Evolutionary conservation across 1,140 invertebrate species (phyloP), one percentile per base, ranked within the genome.

Genomic region (Zaprionus davidi): DNA sequence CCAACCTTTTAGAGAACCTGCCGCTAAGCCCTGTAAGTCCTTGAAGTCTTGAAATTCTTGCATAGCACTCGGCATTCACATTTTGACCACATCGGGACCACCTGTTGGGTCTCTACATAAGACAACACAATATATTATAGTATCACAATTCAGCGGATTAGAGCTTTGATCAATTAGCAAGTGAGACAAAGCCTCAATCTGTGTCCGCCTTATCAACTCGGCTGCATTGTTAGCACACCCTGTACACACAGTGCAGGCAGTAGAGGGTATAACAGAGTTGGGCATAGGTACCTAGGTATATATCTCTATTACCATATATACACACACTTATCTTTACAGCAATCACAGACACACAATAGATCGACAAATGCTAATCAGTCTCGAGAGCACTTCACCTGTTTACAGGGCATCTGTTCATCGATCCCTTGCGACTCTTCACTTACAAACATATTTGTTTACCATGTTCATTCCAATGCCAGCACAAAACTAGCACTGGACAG

Each of bases 381-480:
- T 46, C 41, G n/a, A 17, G 41, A 46, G n/a, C 41, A 46, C 36
- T 31, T 41, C 34, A 17, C 7, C 22, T 65, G 31, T 44, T n/a
- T 28, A 51, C 46, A 66, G 51, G 64, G 64, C 24, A 36, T 36
- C 56, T 46, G n/a, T 5, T 46, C 12, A 59, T 55, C 58, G 57
- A 53, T 17, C 44, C 36, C 41, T 17, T 38, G 34, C 36, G 13
- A 13, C 24, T 34, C 15, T 56, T 15, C 13, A 15, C 36, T 38
- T 38, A 13, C 36, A 38, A 15, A 13, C 31, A 46, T 51, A 22
- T 28, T 31, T 65, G 64, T 78, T 74, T 69, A 63, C 65, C 75
- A 62, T 74, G 71, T 74, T 63, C 58, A 31, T 57, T 12, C 46
- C 76, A 78, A 76, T 78, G 67, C 67, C 76, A 78, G 38, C n/a